A percentile compares a stretch with the other conserved stretches of the same genome.
Evolutionary conservation across 1,140 invertebrate species (phyloP).

Genomic region (Tetragonula clypearis): DNA sequence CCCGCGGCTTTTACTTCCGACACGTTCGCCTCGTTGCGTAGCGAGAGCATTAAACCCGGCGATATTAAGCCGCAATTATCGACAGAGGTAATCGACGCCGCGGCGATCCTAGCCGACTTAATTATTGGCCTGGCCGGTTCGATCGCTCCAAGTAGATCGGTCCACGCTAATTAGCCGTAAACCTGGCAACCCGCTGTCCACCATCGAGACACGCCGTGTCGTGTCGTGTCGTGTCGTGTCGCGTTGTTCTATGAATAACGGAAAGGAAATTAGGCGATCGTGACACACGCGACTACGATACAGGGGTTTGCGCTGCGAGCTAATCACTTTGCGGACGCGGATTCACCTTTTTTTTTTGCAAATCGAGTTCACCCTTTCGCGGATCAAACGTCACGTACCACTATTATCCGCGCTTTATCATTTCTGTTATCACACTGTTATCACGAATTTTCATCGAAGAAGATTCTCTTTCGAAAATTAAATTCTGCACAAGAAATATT

Average conservation of each 20-base stretch:
- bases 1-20: conserved; percentile 51
- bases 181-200: conserved; percentile 31
- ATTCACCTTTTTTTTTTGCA: too few species aligned
- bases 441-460: too few species aligned
- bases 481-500: too few species aligned
- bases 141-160: conserved; percentile 60
- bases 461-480: too few species aligned
- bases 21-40: conserved; percentile 32
- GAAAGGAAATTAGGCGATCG: conserved; percentile 60
- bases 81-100: conserved; percentile 58
- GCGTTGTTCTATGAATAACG: conserved; percentile 57
- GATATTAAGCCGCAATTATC: conserved; percentile 67
- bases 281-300: conserved; percentile 38
- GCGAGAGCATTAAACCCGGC: conserved; percentile 47
- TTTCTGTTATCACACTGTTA: too few species aligned
- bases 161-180: conserved; percentile 61
- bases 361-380: too few species aligned
- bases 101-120: conserved; percentile 59
- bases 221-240: background rate
- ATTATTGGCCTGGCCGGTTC: conserved; percentile 48
- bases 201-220: conserved; percentile 23
- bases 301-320: background rate
- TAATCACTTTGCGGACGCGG: too few species aligned
- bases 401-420: too few species aligned
- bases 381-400: too few species aligned